Conservation (phyloP, 2,797 vertebrate species). For the Acipenser transmontanus region DNA sequence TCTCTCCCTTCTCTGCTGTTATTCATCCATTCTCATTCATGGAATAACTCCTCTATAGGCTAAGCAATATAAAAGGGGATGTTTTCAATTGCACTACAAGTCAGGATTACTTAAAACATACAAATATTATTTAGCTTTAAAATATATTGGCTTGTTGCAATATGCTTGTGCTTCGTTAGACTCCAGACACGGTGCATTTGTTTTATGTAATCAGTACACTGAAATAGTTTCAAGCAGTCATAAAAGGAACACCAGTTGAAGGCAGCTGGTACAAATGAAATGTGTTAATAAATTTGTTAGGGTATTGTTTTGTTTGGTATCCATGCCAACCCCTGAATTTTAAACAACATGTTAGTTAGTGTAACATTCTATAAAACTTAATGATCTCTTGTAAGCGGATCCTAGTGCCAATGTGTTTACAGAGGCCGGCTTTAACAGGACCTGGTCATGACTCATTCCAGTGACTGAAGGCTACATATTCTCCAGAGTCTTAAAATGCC, state of each 20-base stretch:
- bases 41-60: too few relatives aligned
- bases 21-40: too few relatives aligned
- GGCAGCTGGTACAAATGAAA: slow-evolving; percentile 42
- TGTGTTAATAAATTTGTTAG: slow-evolving; percentile 40
- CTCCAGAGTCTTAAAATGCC: too few relatives aligned
- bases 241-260: neutral
- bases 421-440: neutral
- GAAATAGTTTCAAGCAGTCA: too few relatives aligned
- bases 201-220: too few relatives aligned
- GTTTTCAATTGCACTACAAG: too few relatives aligned
- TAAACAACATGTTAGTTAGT: slow-evolving; percentile 40
- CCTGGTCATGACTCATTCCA: slow-evolving; percentile 11
- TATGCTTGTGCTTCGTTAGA: too few relatives aligned
- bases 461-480: too few relatives aligned
- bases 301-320: slow-evolving; percentile 56
- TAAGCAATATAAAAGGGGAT: too few relatives aligned
- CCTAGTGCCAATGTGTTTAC: slow-evolving; percentile 7
- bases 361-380: slow-evolving; percentile 43
- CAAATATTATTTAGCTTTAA: neutral
- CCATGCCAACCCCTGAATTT: slow-evolving; percentile 46
- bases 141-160: too few relatives aligned
- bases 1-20: too few relatives aligned
- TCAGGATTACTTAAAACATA: neutral
- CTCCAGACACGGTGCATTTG: too few relatives aligned
- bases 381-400: slow-evolving; percentile 38